Conservation (phyloP, 2,888 invertebrate species). For the Nasonovia ribisnigri region DNA sequence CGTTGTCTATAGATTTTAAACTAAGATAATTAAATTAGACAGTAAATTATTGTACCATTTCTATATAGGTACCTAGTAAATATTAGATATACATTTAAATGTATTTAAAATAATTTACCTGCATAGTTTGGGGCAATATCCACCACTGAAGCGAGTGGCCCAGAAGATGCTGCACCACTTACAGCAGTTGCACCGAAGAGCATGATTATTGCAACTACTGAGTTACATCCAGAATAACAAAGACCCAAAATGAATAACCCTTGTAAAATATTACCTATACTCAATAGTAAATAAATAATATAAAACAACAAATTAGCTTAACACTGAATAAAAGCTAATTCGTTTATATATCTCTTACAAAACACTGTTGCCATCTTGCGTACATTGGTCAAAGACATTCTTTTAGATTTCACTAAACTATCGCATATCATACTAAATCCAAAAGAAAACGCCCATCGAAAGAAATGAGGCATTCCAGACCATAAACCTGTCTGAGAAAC, state of each 20-base stretch:
- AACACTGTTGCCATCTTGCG: conserved; percentile 76
- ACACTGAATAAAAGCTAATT: neutral
- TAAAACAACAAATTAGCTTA: neutral
- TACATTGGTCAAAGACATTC: conserved; percentile 75
- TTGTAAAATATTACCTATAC: conserved; percentile 74
- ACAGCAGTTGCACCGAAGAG: conserved; percentile 76
- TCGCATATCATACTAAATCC: conserved; percentile 71
- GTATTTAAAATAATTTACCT: conserved; percentile 66
- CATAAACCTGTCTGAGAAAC: conserved; percentile 67
- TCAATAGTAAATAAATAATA: neutral
- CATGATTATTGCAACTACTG: conserved; percentile 74
- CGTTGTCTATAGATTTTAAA: neutral
- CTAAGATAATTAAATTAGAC: neutral
- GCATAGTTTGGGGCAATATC: conserved; percentile 75
- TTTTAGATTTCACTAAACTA: conserved; percentile 74
- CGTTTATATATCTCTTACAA: conserved; percentile 71
- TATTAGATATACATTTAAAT: neutral
- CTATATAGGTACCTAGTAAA: neutral
- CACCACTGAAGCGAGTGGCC: conserved; percentile 77
- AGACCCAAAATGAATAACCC: conserved; percentile 76
- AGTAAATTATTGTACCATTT: neutral
- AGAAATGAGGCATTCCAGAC: conserved; percentile 68
- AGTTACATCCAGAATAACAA: conserved; percentile 77
- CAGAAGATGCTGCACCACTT: conserved; percentile 78
- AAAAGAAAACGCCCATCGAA: conserved; percentile 67